Evolutionary conservation across 2,888 invertebrate genomes (phyloP).

Genomic region (Eristalis pertinax): DNA sequence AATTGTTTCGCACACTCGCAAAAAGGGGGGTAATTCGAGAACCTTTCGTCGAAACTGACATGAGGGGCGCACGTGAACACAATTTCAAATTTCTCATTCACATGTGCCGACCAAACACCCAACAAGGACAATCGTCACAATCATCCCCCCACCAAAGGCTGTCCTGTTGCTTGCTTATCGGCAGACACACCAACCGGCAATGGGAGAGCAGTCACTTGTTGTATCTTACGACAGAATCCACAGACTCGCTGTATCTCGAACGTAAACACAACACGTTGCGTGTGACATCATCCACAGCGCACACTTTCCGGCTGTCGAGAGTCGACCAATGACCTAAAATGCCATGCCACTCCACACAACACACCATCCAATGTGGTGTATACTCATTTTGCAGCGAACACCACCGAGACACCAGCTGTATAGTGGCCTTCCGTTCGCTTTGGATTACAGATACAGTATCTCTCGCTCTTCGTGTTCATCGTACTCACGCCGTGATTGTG

Average conservation of each 20-base stretch:
- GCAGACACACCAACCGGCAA: not conserved
- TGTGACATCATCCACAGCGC: constrained; percentile 28
- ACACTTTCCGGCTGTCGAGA: constrained; percentile 7
- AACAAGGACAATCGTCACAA: not conserved
- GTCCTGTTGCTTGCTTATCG: constrained; percentile 37
- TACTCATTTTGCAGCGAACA: not conserved
- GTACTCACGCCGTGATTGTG: constrained; percentile 8
- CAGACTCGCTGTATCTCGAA: constrained; percentile 33
- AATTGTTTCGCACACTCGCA: not conserved
- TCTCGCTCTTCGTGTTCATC: constrained; percentile 25
- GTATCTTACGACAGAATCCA: constrained; percentile 39
- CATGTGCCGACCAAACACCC: not conserved
- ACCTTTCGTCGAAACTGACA: not conserved
- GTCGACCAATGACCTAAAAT: constrained; percentile 60
- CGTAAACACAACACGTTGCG: constrained; percentile 70
- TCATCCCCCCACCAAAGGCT: not conserved
- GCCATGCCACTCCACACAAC: constrained; percentile 15
- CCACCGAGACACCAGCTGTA: constrained; percentile 2
- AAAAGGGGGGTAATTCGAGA: not conserved
- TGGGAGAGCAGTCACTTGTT: constrained; percentile 26
- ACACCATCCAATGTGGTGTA: not conserved
- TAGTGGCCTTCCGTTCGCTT: constrained; percentile 20
- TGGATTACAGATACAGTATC: constrained; percentile 43
- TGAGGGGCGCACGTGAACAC: not conserved
- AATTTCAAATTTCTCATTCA: not conserved